Base-by-base conservation (phyloP, 37 sponge, comb jelly and placozoan genomes). In the Geodia barretti region DNA sequence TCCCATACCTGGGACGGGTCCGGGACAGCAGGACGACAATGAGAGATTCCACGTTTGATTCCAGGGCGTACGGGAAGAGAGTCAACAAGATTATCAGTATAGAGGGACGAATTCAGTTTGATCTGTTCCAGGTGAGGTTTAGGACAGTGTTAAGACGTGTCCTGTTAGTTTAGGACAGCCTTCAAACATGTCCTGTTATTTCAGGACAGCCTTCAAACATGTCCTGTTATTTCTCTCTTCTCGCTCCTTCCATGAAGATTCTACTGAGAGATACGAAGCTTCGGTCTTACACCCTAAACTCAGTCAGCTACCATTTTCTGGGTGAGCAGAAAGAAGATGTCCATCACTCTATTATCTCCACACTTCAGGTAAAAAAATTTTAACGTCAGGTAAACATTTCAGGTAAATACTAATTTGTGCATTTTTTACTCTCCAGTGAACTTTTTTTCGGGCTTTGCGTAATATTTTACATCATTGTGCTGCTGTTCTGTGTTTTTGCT, bases 291-390 rank as follows among this genome's bases (percentile, higher is more conserved):
- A 89, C 99, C 26, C 91, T 98, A 68, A 95, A 96, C 77, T 97
- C 99, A 61, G 99, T 98, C 70, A 96, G 95, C 60, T 98, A 69
- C 70, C 98, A 95, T 77, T 98, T 95, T 85, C 92, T 98, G 39
- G 76, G 89, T 31, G 96, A 98, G 81, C 98, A 98, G 84, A 98
- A 98, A 82, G 98, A 98, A 72, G 96, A 95, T 69, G 96, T 98
- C 31, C 98, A 89, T 37, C 96, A 95, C 69, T 84, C 91, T 64
- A 93, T 93, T 62, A 98, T 98, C 60, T 84, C 94, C 40, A 94
- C 95, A 20, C 90, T 98, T 9, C 97, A 93, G 83, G 97, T 94
- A 47, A 2, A 31, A 47, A 47, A 47, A 17, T 7, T 47, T 17
- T 14, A 47, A 47, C 7, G 54, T 47, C 54, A 47, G 14, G 14